Evolutionary conservation across 2,113 vertebrate species (phyloP).

Genomic region (Clarias macrocephalus): DNA sequence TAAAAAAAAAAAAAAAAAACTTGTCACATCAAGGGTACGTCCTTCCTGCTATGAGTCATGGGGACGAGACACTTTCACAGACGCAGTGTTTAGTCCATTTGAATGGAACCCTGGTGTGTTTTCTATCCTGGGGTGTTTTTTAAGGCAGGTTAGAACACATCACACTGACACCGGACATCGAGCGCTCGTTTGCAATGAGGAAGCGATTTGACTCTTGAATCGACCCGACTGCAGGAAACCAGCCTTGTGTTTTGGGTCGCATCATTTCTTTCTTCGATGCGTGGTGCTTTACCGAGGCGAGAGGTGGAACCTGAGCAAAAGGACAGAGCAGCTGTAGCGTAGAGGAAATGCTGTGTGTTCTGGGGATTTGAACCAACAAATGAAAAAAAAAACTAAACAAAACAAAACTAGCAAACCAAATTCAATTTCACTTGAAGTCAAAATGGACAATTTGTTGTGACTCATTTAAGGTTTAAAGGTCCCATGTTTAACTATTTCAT

Average conservation of each 20-base stretch:
- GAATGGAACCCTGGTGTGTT: neutral
- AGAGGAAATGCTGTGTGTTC: neutral
- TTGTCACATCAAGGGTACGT: neutral
- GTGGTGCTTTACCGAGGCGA: neutral
- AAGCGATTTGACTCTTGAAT: neutral
- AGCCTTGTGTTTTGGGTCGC: neutral
- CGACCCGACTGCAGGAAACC: neutral
- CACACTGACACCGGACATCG: neutral
- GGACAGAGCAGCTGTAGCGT: neutral
- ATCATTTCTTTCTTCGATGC: neutral
- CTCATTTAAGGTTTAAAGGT: neutral
- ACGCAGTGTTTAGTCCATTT: neutral
- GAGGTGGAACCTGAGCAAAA: neutral
- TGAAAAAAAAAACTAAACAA: neutral
- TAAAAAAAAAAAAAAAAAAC: neutral
- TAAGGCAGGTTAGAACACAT: neutral
- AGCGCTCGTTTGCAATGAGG: neutral
- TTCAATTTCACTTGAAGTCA: neutral
- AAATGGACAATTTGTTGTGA: no score
- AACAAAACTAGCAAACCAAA: no score
- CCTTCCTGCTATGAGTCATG: neutral
- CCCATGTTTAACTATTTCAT: no score
- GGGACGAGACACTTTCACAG: neutral
- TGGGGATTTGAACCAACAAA: neutral
- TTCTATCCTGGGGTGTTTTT: neutral